These are phyloP conservation scores for Schizopygopsis malacanthus DNA, from an alignment of 2,797 vertebrate species.

Conservation along the genomic window DNA sequence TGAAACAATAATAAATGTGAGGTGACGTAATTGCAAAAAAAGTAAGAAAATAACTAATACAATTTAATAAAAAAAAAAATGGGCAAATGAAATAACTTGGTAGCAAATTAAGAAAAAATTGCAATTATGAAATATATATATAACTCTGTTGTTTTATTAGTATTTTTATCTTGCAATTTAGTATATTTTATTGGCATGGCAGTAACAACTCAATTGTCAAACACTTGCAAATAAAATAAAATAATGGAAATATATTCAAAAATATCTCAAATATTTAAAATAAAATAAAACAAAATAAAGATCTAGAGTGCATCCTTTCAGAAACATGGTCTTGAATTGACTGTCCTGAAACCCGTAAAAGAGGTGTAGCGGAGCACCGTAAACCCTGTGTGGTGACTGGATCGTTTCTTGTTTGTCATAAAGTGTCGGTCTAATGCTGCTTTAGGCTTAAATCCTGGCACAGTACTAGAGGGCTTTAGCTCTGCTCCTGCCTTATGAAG, in stretches of 20 bases:
- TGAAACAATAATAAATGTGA: too few species aligned
- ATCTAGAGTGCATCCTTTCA: too few species aligned
- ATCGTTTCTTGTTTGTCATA: conserved; percentile 37
- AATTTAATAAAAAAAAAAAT: neutral
- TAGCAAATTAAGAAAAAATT: neutral
- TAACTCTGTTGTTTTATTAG: neutral
- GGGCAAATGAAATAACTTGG: too few species aligned
- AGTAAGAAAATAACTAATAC: too few species aligned
- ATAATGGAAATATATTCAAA: too few species aligned
- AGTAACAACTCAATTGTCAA: neutral
- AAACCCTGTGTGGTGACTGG: conserved; percentile 7
- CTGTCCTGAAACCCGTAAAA: neutral
- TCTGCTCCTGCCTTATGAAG: conserved; percentile 27
- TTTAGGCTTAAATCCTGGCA: conserved; percentile 36
- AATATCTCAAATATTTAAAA: neutral
- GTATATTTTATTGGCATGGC: neutral
- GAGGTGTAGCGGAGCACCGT: neutral
- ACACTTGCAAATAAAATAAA: neutral
- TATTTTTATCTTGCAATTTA: neutral
- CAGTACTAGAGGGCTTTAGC: conserved; percentile 50
- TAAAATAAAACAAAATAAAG: neutral
- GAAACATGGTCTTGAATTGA: neutral
- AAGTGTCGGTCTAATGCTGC: conserved; percentile 31
- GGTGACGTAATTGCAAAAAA: too few species aligned
- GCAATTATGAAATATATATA: neutral